Evolutionary conservation across 2,113 vertebrate species (phyloP).

Genomic region (Brachyhypopomus gauderio): DNA sequence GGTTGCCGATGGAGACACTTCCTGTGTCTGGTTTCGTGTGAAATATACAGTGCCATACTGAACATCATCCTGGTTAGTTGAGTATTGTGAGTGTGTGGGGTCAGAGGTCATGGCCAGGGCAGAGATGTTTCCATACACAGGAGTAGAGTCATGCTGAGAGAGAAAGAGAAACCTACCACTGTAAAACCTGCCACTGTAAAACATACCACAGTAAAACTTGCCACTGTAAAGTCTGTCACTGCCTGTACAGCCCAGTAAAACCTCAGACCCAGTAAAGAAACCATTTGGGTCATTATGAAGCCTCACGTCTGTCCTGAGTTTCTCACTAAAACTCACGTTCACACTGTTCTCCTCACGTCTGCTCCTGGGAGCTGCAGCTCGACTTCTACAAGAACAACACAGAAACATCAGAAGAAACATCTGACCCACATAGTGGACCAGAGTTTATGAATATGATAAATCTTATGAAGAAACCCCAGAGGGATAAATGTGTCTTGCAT

Average conservation of each 20-base stretch:
- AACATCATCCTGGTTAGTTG: slow-evolving; percentile 8
- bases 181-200: too few relatives aligned
- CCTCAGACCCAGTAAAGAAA: background rate
- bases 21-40: background rate
- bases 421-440: too few relatives aligned
- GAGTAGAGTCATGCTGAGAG: slow-evolving; percentile 2
- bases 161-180: too few relatives aligned
- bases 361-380: background rate
- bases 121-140: slow-evolving; percentile 34
- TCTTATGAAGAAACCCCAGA: too few relatives aligned
- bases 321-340: background rate
- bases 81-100: background rate
- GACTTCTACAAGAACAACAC: background rate
- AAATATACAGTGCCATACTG: slow-evolving; percentile 23
- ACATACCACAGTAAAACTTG: background rate
- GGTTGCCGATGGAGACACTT: slow-evolving; percentile 12
- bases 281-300: background rate
- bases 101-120: background rate
- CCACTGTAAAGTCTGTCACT: too few relatives aligned
- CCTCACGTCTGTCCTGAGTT: background rate
- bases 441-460: too few relatives aligned
- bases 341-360: background rate
- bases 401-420: background rate
- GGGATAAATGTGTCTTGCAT: background rate
- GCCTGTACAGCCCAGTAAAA: background rate